These are phyloP conservation scores for Drosophila lowei DNA, from an alignment of 1,140 invertebrate genomes.

Conservation along the genomic window DNA sequence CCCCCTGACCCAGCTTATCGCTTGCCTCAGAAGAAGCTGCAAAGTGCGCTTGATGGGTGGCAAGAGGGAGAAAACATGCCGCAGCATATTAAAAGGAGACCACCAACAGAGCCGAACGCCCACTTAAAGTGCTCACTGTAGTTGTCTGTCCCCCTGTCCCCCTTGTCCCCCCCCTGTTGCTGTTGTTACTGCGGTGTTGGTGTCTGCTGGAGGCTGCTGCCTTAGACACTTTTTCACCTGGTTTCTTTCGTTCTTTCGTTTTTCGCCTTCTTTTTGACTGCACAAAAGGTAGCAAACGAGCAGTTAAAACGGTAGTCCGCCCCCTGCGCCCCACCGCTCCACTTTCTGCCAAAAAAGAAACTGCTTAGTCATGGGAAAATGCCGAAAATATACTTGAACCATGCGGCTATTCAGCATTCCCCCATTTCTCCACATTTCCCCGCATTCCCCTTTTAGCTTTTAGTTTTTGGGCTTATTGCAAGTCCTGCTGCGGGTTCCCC, in stretches of 20 bases:
- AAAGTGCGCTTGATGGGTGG: slow-evolving; percentile 55
- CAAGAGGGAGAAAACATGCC: slow-evolving; percentile 50
- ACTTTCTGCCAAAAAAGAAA: slow-evolving; percentile 24
- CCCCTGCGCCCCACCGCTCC: neutral
- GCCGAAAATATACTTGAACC: slow-evolving; percentile 59
- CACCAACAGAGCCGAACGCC: slow-evolving; percentile 53
- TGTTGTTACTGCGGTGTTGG: slow-evolving; percentile 13
- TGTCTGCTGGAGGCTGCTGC: slow-evolving; percentile 35
- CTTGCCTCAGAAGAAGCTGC: slow-evolving; percentile 51
- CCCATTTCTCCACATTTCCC: too few species aligned
- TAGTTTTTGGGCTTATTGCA: slow-evolving; percentile 63
- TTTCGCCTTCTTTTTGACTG: slow-evolving; percentile 41
- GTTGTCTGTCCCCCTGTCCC: neutral
- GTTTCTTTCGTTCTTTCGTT: slow-evolving; percentile 11
- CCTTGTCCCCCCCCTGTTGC: neutral
- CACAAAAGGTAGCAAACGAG: slow-evolving; percentile 64
- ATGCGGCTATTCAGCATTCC: slow-evolving; percentile 44
- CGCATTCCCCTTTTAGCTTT: slow-evolving; percentile 43
- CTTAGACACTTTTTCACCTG: slow-evolving; percentile 58
- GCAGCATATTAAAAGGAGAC: slow-evolving; percentile 72
- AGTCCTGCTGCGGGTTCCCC: slow-evolving; percentile 26
- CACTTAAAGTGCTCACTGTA: slow-evolving; percentile 60
- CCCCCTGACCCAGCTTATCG: slow-evolving; percentile 62
- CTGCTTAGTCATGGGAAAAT: slow-evolving; percentile 76
- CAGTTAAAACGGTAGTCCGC: slow-evolving; percentile 36